Evolutionary conservation across 2,797 vertebrate species (phyloP), one percentile per base, ranked within the genome.

Genomic region (Alosa sapidissima): DNA sequence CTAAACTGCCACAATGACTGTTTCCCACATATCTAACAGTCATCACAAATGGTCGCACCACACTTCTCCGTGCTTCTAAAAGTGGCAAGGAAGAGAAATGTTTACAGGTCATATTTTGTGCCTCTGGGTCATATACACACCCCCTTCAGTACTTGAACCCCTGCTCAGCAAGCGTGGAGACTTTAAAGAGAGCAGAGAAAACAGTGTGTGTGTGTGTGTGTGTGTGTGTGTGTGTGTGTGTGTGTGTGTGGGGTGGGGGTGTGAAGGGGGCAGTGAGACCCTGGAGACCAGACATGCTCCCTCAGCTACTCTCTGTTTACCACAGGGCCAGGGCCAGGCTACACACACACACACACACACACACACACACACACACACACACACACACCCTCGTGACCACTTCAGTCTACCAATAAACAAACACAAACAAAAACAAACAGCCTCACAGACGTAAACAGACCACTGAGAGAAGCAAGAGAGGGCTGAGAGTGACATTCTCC

Each of bases 1-100:
- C 68, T 41, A 72, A 72, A 72, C 33, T 72, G 68, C 68, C 36
- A 72, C 68, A 72, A 41, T 72, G 13, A 36, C 68, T 72, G 19
- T 41, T 19, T 2, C 3, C 33, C 68, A 3, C 68, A 72, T 68
- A 10, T 36, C 21, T 41, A 16, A 78, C 36, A 78, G 72, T 78
- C 36, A 78, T 45, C 36, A 45, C 14, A 78, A 78, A 45, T 78
- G 21, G 36, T 47, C 72, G 21, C 36, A 19, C 11, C 33, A 14
- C 24, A 68, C 33, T 5, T 16, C 72, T 78, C 13, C 16, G 45
- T 19, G 6, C 19, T 45, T 75, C 1, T 41, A 45, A 78, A 78
- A 45, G 72, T 78, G 72, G 72, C 16, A 16, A 78, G 72, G 10
- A 78, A 47, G 33, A 41, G 5, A 78, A 78, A 78, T 78, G 36